These are phyloP conservation scores for Anarhynchus alexandrinus DNA, from an alignment of 2,113 vertebrate genomes.

Conservation along the genomic window DNA sequence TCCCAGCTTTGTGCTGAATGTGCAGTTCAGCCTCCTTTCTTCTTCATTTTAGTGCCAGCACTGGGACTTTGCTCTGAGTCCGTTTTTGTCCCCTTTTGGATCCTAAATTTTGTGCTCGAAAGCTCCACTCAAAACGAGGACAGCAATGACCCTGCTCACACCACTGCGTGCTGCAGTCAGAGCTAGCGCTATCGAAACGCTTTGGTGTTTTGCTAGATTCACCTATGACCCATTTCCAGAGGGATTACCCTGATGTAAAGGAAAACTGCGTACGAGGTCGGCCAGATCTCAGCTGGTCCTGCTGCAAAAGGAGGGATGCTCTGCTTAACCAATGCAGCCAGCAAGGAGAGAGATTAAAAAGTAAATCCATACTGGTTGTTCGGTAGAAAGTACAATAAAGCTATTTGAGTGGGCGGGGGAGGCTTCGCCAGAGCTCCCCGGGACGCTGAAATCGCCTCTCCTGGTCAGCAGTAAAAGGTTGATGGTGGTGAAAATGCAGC, in stretches of 20 bases:
- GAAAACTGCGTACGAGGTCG: not conserved
- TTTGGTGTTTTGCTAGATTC: not conserved
- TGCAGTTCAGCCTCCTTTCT: not conserved
- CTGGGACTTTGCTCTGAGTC: not conserved
- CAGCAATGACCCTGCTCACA: not conserved
- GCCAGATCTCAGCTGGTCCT: not conserved
- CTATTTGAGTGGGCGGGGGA: not conserved
- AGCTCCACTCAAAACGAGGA: not conserved
- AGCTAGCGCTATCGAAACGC: not conserved
- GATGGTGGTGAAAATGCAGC: not conserved
- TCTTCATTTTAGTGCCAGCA: not conserved
- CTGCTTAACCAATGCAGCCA: not conserved
- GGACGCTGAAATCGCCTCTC: rapidly evolving
- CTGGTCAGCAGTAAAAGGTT: not conserved
- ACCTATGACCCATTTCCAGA: not conserved
- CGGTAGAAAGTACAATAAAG: not conserved
- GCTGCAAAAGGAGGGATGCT: not conserved
- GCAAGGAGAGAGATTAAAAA: not conserved
- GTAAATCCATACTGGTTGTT: not conserved
- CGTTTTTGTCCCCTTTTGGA: not conserved
- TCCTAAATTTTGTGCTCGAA: not conserved
- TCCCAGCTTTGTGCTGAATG: not conserved
- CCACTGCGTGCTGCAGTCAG: not conserved
- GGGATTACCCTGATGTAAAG: not conserved
- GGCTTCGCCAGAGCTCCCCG: not conserved